phyloP scores from a whole-genome alignment of 2,888 invertebrate species.

The Pachydiplax longipennis region DNA sequence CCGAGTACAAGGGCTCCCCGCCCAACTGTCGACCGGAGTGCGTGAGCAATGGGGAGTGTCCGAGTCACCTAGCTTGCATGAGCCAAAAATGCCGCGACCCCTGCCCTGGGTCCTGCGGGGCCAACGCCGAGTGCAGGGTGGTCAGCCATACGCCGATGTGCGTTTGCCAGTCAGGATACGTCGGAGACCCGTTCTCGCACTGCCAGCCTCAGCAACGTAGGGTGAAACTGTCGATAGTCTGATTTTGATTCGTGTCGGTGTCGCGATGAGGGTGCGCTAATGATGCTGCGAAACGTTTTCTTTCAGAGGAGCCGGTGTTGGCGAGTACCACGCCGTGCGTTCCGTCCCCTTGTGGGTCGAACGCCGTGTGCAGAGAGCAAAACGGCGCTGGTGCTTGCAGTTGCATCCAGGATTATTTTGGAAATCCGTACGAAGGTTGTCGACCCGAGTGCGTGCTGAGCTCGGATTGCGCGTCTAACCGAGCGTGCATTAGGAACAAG shows the following conservation, averaged over 20 bases:
- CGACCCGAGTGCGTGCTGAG: conserved; percentile 87
- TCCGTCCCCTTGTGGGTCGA: conserved; percentile 76
- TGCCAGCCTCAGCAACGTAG: conserved; percentile 55
- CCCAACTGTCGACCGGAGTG: conserved; percentile 65
- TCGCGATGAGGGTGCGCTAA: neutral
- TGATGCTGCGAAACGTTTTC: conserved; percentile 21
- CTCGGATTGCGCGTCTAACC: conserved; percentile 81
- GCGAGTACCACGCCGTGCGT: conserved; percentile 66
- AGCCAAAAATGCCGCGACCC: conserved; percentile 72
- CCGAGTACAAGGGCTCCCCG: conserved; percentile 74
- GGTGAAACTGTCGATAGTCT: neutral
- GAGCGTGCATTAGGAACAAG: conserved; percentile 82
- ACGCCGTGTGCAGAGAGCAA: conserved; percentile 74
- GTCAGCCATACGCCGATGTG: conserved; percentile 63
- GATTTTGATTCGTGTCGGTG: neutral
- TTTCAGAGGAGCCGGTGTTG: conserved; percentile 56
- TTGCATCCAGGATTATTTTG: conserved; percentile 74
- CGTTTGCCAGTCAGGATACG: conserved; percentile 61
- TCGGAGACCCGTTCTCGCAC: conserved; percentile 61
- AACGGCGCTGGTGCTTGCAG: conserved; percentile 73
- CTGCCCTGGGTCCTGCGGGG: conserved; percentile 82
- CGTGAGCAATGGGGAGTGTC: conserved; percentile 70
- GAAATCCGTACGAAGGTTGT: conserved; percentile 83
- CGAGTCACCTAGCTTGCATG: conserved; percentile 63
- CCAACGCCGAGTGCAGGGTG: conserved; percentile 65